These are phyloP conservation scores for Piscicola geometra DNA, from an alignment of 2,888 invertebrate species.

Conservation along the genomic window DNA sequence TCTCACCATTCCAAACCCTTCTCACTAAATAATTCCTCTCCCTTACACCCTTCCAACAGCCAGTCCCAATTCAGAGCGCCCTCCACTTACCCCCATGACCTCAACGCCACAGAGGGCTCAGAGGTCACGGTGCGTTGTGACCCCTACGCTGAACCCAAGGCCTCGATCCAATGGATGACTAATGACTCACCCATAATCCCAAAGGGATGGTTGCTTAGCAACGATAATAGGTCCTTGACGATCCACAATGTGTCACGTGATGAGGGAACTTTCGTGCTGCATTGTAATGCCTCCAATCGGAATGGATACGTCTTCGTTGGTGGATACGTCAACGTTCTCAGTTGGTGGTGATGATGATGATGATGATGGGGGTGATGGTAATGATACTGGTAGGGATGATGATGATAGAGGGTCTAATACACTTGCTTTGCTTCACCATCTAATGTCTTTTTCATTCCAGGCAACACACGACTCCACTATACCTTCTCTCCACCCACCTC, in stretches of 20 bases:
- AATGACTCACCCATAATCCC: conserved; percentile 25
- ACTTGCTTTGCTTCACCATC: background rate
- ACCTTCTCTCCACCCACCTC: no score
- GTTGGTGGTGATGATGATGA: conserved; percentile 38
- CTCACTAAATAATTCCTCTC: background rate
- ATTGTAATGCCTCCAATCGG: conserved; percentile 41
- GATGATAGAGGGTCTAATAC: no score
- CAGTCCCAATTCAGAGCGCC: background rate
- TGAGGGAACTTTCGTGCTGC: conserved; percentile 40
- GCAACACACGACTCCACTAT: background rate
- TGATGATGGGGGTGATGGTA: no score
- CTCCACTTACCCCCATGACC: conserved; percentile 30
- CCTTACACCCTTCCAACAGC: conserved; percentile 1
- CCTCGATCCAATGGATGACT: conserved; percentile 25
- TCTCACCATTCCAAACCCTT: no score
- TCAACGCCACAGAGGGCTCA: conserved; percentile 40
- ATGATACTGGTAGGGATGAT: no score
- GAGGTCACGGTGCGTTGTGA: conserved; percentile 31
- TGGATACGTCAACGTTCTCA: conserved; percentile 42
- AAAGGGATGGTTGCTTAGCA: conserved; percentile 16
- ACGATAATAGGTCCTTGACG: conserved; percentile 23
- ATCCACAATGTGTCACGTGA: conserved; percentile 38
- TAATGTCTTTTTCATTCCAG: background rate
- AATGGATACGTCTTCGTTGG: conserved; percentile 39
- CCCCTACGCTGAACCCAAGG: conserved; percentile 34